Base-by-base conservation (phyloP, 2,888 invertebrate species). In the Myopa testacea region DNA sequence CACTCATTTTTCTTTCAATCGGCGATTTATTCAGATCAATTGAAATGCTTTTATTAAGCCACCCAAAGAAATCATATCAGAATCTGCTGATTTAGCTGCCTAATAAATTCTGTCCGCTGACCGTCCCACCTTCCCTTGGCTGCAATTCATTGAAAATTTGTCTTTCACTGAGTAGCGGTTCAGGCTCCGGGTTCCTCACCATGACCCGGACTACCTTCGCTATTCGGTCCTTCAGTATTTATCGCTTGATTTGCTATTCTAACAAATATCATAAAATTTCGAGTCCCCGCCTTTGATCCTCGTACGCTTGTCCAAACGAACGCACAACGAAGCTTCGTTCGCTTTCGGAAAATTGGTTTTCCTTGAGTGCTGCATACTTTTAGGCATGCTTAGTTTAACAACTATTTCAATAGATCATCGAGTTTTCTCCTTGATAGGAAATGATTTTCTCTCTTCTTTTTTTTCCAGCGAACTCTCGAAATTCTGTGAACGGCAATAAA, bases 321-420 rank as follows among this genome's bases (percentile, higher is more conserved):
- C 45, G 45, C 45, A 45, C 6, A 45, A 3, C 45, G 45, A 45
- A 45, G n/a, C n/a, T n/a, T 45, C 45, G 45, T 45, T 40, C 68
- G 68, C 68, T 12, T 45, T n/a, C 26, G 65, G 52, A 10, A 65
- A 45, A 63, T 63, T 52, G 50, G 16, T 34, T 63, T 34, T 34
- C 74, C 45, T 38, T 26, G 73, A 50, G n/a, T 63, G 73, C 26
- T 52, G 74, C 63, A 65, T 52, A 65, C 52, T 52, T 65, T 65
- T 74, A 74, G 74, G 65, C 65, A 52, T 37, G 52, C 65, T 19
- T 62, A 73, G 62, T 73, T 75, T 75, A 40, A 45, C 52, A 75
- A 75, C 60, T 69, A 58, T 69, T 75, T 60, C 75, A 69, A 69
- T 75, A 40, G 75, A 75, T 75, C 69, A 60, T 69, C 75, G 63